phyloP scores from a whole-genome alignment of 1,140 invertebrate genomes.

The Drosophila sturtevanti region DNA sequence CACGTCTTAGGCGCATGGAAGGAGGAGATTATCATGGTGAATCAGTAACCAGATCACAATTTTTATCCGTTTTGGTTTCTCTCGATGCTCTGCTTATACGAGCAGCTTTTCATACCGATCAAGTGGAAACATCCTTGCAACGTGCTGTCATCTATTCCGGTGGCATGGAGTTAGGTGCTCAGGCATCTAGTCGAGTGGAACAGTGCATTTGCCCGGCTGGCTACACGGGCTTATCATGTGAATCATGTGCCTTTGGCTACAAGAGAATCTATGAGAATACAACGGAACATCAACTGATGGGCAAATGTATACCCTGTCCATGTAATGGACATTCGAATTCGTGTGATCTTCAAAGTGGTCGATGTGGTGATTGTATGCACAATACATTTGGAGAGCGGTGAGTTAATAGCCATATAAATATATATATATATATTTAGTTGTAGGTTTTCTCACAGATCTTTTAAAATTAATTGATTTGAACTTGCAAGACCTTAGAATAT shows the following conservation, averaged over 20 bases:
- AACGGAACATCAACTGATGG: constrained; percentile 83
- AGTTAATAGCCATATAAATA: constrained; percentile 28
- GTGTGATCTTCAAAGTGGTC: constrained; percentile 90
- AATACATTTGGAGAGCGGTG: constrained; percentile 86
- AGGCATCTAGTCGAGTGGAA: constrained; percentile 84
- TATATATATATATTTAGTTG: too few relatives aligned
- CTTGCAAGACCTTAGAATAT: too few relatives aligned
- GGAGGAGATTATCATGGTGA: constrained; percentile 84
- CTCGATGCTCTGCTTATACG: constrained; percentile 92
- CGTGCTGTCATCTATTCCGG: constrained; percentile 75
- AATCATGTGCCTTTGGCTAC: constrained; percentile 93
- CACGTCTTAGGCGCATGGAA: constrained; percentile 84
- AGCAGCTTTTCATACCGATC: constrained; percentile 96
- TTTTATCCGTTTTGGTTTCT: constrained; percentile 92
- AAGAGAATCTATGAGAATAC: constrained; percentile 88
- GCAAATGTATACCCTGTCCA: constrained; percentile 92
- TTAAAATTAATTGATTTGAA: too few relatives aligned
- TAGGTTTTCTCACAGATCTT: too few relatives aligned
- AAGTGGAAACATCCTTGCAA: constrained; percentile 90
- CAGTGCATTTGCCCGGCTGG: constrained; percentile 87
- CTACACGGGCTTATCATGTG: constrained; percentile 91
- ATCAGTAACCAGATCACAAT: constrained; percentile 88
- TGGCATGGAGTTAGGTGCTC: constrained; percentile 64
- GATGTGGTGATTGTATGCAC: constrained; percentile 89
- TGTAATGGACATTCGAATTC: constrained; percentile 94